Base-by-base conservation (phyloP, 2,797 vertebrate genomes). In the Chiloscyllium punctatum region DNA sequence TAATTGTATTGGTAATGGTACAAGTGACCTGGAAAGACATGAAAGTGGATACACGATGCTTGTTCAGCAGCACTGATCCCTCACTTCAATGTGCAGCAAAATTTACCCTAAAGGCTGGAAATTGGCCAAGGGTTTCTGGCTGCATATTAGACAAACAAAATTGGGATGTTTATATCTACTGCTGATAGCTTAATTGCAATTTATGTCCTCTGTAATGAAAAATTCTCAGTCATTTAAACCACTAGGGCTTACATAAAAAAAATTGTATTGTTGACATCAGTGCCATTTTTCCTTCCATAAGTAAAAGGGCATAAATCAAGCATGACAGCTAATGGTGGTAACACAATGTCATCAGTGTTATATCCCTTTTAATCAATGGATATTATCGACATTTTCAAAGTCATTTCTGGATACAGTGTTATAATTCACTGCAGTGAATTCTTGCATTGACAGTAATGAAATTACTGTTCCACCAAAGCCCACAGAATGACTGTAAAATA, bases 281-380 rank as follows among this genome's bases (percentile, higher is more conserved):
- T 69, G 62, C 66, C 30, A 21, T 92, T 92, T 92, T 69, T 92
- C n/a, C n/a, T 92, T 69, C 66, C 62, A 42, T 92, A 25, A 92
- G 90, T 92, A 92, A 92, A 92, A 92, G 90, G 90, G 62, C 90
- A 92, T 92, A 92, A 92, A 21, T 92, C 90, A 92, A 92, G 90
- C 62, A 92, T 92, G 90, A 92, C 90, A 92, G n/a, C n/a, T 37
- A 92, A 92, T 42, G 62, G 90, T 18, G 42, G 90, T 92, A 92
- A 92, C 90, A 92, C 90, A 92, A 92, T 92, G 90, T 92, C 90
- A 92, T 92, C 90, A 92, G 33, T 92, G 90, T 92, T 68, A 92
- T 68, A 92, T 92, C 62, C 90, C 42, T 62, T 51, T 92, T 92
- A 92, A 92, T 92, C 90, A 92, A 92, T 92, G 66, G 90, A 92